Conservation (phyloP, 2,797 vertebrate genomes). For the Microctenopoma lineatum region DNA sequence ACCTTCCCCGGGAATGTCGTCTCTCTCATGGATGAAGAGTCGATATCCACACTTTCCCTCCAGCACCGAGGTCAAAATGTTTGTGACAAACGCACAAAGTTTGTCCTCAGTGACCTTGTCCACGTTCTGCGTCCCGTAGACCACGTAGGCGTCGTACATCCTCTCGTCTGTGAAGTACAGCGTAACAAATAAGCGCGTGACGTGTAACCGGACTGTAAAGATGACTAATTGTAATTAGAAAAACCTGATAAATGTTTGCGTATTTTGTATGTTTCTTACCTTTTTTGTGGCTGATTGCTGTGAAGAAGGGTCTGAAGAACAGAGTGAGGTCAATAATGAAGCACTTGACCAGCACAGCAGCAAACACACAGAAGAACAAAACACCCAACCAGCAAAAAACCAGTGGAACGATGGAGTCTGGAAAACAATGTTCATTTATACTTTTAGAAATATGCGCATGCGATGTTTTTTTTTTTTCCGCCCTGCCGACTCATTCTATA, state of each 20-base stretch:
- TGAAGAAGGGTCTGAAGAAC: slow-evolving; percentile 67
- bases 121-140: slow-evolving; percentile 77
- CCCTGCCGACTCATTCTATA: no score
- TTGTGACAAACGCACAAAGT: slow-evolving; percentile 80
- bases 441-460: no score
- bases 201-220: no score
- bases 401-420: slow-evolving; percentile 60
- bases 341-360: slow-evolving; percentile 59
- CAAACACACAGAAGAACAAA: slow-evolving; percentile 53
- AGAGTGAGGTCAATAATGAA: slow-evolving; percentile 79
- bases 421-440: slow-evolving; percentile 8
- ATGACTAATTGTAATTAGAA: no score
- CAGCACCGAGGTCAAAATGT: slow-evolving; percentile 83
- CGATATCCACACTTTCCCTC: slow-evolving; percentile 87
- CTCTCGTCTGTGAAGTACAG: slow-evolving; percentile 71
- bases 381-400: slow-evolving; percentile 45
- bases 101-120: slow-evolving; percentile 55
- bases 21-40: slow-evolving; percentile 89
- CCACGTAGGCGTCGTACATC: slow-evolving; percentile 84
- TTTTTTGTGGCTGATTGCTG: slow-evolving; percentile 38
- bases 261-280: slow-evolving; percentile 61
- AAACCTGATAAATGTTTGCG: no score
- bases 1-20: slow-evolving; percentile 90
- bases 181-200: neutral
- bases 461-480: no score